Conservation (phyloP, 2,888 invertebrate species). For the Tachina grossa region DNA sequence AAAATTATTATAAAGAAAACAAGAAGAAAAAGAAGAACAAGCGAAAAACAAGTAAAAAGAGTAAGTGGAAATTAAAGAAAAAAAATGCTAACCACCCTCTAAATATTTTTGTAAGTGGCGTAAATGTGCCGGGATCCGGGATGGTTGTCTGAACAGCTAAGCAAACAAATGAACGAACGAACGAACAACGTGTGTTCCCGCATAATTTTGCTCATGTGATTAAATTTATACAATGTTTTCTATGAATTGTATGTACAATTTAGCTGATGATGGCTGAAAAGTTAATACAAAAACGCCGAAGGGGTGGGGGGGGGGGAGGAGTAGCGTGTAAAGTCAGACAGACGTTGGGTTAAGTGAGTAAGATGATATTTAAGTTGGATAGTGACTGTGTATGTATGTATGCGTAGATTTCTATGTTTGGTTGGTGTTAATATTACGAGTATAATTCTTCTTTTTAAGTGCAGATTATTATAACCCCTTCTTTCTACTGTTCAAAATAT, state of each 20-base stretch:
- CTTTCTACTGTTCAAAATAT: background rate
- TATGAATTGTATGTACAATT: conserved; percentile 65
- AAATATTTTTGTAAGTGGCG: conserved; percentile 26
- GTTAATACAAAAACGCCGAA: conserved; percentile 14
- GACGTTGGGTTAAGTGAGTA: conserved; percentile 25
- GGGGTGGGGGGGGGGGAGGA: background rate
- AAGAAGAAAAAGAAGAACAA: background rate
- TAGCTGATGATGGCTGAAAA: conserved; percentile 51
- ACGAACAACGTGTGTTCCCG: conserved; percentile 61
- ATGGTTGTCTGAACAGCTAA: conserved; percentile 37
- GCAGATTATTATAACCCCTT: conserved; percentile 42
- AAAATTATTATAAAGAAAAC: background rate
- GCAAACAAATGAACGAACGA: conserved; percentile 24
- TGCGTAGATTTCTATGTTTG: background rate
- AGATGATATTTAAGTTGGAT: conserved; percentile 13
- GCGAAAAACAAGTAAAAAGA: conserved; percentile 13
- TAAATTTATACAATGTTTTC: conserved; percentile 69
- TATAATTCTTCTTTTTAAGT: conserved; percentile 44
- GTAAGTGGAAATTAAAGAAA: background rate
- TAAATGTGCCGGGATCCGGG: conserved; percentile 21
- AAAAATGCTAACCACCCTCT: background rate
- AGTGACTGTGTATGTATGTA: conserved; percentile 1
- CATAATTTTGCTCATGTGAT: conserved; percentile 70
- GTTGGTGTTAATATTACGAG: conserved; percentile 19
- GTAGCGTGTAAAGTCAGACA: conserved; percentile 6